Percentiles rank a stretch among this genome's conserved stretches.
Evolutionary conservation across 2,797 vertebrate species (phyloP).

Genomic region (Dryobates pubescens): DNA sequence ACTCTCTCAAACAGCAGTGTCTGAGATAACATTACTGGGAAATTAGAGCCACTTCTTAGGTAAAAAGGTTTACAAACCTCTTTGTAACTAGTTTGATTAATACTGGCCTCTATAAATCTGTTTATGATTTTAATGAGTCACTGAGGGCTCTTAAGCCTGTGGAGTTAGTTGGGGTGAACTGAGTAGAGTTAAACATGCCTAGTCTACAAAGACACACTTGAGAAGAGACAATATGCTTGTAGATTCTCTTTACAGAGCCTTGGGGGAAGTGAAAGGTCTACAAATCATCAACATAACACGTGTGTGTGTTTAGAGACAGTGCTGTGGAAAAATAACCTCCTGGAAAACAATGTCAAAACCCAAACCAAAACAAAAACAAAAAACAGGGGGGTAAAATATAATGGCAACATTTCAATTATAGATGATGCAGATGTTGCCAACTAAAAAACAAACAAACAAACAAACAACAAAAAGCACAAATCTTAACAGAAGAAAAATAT

Average conservation of each 20-base stretch:
- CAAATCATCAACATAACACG: not conserved
- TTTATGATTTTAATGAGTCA: not conserved
- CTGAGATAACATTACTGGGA: not conserved
- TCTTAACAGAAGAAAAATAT: too few relatives aligned
- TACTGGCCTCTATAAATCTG: not conserved
- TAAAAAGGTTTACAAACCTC: not conserved
- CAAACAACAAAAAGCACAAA: too few relatives aligned
- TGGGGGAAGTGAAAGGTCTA: not conserved
- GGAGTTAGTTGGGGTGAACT: not conserved
- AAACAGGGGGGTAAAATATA: too few relatives aligned
- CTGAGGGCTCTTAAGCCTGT: not conserved
- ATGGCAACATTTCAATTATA: not conserved
- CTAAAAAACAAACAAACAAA: too few relatives aligned
- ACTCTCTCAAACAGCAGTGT: not conserved
- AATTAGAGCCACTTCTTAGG: not conserved
- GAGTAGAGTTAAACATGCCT: not conserved
- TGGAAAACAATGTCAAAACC: not conserved
- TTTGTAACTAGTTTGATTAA: not conserved
- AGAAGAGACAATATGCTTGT: fast-evolving
- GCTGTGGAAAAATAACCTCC: not conserved
- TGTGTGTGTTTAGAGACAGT: not conserved
- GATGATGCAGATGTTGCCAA: not conserved
- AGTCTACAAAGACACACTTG: not conserved
- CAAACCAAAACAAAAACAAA: not conserved
- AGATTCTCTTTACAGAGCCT: not conserved